These are phyloP conservation scores for Sigmodon hispidus DNA, from an alignment of 2,113 vertebrate genomes.

Conservation along the genomic window DNA sequence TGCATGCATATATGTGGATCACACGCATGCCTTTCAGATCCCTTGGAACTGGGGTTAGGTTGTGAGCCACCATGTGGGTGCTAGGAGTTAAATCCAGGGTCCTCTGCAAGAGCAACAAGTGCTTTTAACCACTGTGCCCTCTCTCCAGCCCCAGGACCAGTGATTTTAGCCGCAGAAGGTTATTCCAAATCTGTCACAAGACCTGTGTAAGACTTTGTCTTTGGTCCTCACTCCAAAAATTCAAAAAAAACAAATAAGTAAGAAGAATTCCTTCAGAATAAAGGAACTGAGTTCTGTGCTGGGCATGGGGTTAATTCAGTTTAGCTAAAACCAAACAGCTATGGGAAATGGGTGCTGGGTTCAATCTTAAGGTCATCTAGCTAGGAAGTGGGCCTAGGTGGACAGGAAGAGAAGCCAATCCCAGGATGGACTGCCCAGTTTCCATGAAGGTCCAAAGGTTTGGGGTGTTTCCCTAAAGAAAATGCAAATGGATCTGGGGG, in stretches of 20 bases:
- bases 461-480: background rate
- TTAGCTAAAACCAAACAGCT: rapidly evolving
- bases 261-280: background rate
- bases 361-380: background rate
- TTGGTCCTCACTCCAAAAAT: background rate
- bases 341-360: background rate
- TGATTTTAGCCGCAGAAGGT: background rate
- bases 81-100: background rate
- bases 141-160: background rate
- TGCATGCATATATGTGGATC: background rate
- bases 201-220: background rate
- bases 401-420: background rate
- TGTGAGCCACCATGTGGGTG: background rate
- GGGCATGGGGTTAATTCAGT: background rate
- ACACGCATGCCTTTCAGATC: background rate
- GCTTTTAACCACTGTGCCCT: background rate
- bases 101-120: background rate
- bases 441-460: background rate
- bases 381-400: background rate
- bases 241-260: background rate
- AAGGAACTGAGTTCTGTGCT: background rate
- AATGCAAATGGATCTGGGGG: background rate
- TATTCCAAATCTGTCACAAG: background rate
- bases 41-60: background rate
- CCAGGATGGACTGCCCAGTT: background rate